Conservation (phyloP, 2,888 invertebrate species). For the Panopea generosa region DNA sequence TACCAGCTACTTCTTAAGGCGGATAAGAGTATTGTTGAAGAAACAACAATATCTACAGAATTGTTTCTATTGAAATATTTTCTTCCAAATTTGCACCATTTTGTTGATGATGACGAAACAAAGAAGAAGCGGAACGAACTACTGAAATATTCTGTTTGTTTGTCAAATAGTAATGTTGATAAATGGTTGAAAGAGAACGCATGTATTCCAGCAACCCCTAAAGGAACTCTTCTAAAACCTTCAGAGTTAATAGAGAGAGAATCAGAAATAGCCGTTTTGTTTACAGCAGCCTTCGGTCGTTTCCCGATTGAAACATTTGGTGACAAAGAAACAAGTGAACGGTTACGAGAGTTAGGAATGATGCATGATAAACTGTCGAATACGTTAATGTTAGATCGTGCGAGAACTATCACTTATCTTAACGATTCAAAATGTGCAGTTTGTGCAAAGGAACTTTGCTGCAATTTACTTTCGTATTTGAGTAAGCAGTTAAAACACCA, state of each 20-base stretch:
- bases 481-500: neutral
- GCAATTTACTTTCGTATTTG: slow-evolving; percentile 17
- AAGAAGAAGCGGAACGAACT: slow-evolving; percentile 24
- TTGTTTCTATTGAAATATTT: slow-evolving; percentile 51
- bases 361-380: slow-evolving; percentile 13
- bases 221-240: slow-evolving; percentile 20
- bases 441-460: slow-evolving; percentile 24
- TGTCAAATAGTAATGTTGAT: neutral
- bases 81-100: slow-evolving; percentile 44
- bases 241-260: slow-evolving; percentile 27
- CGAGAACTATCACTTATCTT: neutral
- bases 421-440: slow-evolving; percentile 10
- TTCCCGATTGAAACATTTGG: slow-evolving; percentile 23
- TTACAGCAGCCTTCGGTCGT: slow-evolving; percentile 18
- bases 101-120: neutral
- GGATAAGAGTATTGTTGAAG: slow-evolving; percentile 3
- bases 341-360: slow-evolving; percentile 20
- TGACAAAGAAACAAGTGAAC: neutral
- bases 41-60: slow-evolving; percentile 32
- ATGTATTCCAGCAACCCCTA: slow-evolving; percentile 43
- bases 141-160: slow-evolving; percentile 8
- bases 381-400: slow-evolving; percentile 10
- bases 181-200: slow-evolving; percentile 35
- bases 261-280: slow-evolving; percentile 17
- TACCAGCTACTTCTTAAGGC: slow-evolving; percentile 16